These are phyloP conservation scores for Anabas testudineus DNA, from an alignment of 2,797 vertebrate genomes.

Conservation along the genomic window DNA sequence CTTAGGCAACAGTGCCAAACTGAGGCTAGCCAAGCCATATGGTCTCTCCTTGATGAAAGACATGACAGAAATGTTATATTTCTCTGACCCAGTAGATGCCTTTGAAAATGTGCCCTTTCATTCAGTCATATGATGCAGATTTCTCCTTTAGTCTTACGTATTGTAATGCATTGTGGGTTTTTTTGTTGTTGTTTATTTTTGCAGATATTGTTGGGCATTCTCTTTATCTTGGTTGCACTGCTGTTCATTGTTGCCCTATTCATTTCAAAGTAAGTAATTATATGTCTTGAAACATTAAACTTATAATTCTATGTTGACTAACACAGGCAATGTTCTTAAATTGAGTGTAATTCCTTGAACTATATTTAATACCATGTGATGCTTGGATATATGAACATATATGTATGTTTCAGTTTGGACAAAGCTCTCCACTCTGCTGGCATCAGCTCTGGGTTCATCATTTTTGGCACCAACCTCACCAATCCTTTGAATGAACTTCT, in stretches of 20 bases:
- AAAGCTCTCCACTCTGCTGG: conserved; percentile 98
- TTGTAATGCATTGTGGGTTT: conserved; percentile 7
- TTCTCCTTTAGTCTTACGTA: neutral
- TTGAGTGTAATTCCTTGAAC: neutral
- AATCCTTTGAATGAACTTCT: conserved; percentile 98
- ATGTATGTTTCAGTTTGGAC: conserved; percentile 89
- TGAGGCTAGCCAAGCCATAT: conserved; percentile 70
- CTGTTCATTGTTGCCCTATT: conserved; percentile 94
- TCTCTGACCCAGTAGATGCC: conserved; percentile 31
- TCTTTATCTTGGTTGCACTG: conserved; percentile 95
- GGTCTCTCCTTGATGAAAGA: conserved; percentile 70
- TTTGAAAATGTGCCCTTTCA: conserved; percentile 35
- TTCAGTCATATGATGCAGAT: conserved; percentile 10
- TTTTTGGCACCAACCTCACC: conserved; percentile 96
- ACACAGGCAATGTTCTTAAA: neutral
- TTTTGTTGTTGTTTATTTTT: conserved; percentile 58
- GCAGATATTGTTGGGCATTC: conserved; percentile 93
- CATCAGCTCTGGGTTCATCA: conserved; percentile 94
- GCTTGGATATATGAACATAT: neutral
- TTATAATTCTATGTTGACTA: neutral
- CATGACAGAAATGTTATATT: conserved; percentile 55
- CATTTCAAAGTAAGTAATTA: conserved; percentile 95
- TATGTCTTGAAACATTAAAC: neutral
- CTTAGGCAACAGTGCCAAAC: conserved; percentile 65
- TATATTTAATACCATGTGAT: neutral